Percentiles rank a stretch among this genome's conserved stretches.
Conservation (phyloP, 2,888 invertebrate genomes). For the Trissolcus japonicus region DNA sequence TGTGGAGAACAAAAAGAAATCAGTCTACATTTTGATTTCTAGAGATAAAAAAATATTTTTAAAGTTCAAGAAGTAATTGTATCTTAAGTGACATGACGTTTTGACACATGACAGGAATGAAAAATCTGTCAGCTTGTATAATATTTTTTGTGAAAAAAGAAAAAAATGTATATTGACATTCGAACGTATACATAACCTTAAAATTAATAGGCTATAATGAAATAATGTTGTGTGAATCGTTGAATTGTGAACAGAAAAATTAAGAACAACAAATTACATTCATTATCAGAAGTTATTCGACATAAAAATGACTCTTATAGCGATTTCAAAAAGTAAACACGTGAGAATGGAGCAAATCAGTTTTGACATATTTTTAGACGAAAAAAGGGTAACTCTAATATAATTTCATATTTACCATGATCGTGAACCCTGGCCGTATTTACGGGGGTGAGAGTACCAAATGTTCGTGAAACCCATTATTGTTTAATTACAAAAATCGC, state of each 20-base stretch:
- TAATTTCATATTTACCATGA: slow-evolving; percentile 83
- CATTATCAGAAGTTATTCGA: background rate
- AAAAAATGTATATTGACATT: background rate
- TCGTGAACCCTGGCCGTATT: slow-evolving; percentile 98
- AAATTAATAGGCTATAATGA: background rate
- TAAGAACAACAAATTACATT: background rate
- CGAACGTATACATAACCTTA: background rate
- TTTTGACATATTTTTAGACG: background rate
- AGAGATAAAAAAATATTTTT: background rate
- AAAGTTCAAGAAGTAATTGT: background rate
- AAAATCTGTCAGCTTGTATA: background rate
- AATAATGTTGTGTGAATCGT: background rate
- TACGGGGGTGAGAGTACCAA: slow-evolving; percentile 98
- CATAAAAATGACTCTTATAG: background rate
- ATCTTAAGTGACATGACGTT: background rate
- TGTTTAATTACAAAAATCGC: background rate
- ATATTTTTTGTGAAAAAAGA: background rate
- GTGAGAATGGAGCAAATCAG: background rate
- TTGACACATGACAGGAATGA: background rate
- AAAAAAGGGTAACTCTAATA: background rate
- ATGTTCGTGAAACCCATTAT: slow-evolving; percentile 98
- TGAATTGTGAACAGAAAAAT: background rate
- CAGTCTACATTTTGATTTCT: background rate
- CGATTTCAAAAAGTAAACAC: background rate
- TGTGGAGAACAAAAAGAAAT: slow-evolving; percentile 70